Conservation (phyloP, 2,888 invertebrate genomes). For the Leucophora obtusa region DNA sequence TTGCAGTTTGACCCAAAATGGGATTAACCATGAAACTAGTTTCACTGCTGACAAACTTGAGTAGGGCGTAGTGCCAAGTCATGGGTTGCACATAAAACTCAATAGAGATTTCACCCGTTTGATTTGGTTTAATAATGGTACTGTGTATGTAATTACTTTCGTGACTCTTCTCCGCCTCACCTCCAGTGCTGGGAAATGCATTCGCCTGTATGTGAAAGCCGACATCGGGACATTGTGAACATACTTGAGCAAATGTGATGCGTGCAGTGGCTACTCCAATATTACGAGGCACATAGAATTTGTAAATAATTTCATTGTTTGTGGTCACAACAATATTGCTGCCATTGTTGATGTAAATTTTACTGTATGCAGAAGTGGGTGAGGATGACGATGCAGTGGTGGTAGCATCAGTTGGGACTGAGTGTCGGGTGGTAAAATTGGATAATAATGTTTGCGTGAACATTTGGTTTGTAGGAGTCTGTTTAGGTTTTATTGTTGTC, state of each 20-base stretch:
- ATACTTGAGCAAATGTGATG: conserved; percentile 76
- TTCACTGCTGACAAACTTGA: conserved; percentile 72
- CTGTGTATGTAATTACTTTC: conserved; percentile 79
- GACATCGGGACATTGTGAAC: conserved; percentile 78
- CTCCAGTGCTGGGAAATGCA: conserved; percentile 78
- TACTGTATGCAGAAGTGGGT: conserved; percentile 11
- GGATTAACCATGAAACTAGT: conserved; percentile 38
- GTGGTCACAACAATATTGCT: conserved; percentile 60
- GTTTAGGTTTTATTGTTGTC: conserved; percentile 74
- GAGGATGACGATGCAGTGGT: neutral
- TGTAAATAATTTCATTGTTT: conserved; percentile 77
- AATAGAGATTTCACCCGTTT: conserved; percentile 78
- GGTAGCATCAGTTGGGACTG: neutral
- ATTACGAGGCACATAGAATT: conserved; percentile 80
- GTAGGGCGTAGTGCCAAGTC: conserved; percentile 82
- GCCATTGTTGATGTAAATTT: conserved; percentile 72
- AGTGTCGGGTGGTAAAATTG: neutral
- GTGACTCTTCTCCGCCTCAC: conserved; percentile 59
- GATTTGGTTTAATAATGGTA: conserved; percentile 80
- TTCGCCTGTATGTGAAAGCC: conserved; percentile 80
- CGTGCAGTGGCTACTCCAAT: conserved; percentile 74
- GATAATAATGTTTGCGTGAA: neutral
- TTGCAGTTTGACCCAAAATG: conserved; percentile 9
- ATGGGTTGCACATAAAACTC: conserved; percentile 81
- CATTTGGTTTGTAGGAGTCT: conserved; percentile 2